phyloP scores from a whole-genome alignment of 1,140 invertebrate genomes.

The Drosophila punjabiensis region DNA sequence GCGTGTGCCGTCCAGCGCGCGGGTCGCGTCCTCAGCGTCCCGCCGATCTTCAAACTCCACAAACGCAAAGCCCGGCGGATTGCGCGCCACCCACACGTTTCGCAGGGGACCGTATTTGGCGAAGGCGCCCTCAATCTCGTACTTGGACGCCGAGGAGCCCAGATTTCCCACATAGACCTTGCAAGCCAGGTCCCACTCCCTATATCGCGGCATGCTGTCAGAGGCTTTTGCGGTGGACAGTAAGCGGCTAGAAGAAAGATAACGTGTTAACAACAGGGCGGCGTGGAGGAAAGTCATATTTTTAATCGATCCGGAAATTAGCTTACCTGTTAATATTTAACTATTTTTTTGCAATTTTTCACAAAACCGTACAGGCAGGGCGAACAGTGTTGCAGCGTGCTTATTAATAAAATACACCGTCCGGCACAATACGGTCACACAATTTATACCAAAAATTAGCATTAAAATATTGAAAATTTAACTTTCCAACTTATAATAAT shows the following conservation, averaged over 20 bases:
- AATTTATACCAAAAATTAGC: background rate
- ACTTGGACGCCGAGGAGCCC: slow-evolving; percentile 95
- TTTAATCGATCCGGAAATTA: no score
- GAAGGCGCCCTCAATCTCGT: slow-evolving; percentile 96
- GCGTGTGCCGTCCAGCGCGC: slow-evolving; percentile 96
- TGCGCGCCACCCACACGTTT: slow-evolving; percentile 98
- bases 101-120: slow-evolving; percentile 96
- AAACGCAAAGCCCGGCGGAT: slow-evolving; percentile 98
- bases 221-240: background rate
- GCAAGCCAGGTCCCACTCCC: slow-evolving; percentile 96
- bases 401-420: background rate
- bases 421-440: background rate
- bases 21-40: slow-evolving; percentile 99
- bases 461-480: background rate
- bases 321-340: background rate
- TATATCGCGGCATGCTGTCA: slow-evolving; percentile 89
- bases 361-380: background rate
- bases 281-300: accelerated
- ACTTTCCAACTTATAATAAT: no score
- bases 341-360: slow-evolving; percentile 1
- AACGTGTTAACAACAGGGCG: background rate
- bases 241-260: slow-evolving; percentile 1
- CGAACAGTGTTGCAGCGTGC: background rate
- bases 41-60: slow-evolving; percentile 99
- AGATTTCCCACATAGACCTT: slow-evolving; percentile 99